Evolutionary conservation across 2,888 invertebrate genomes (phyloP), one percentile per base, ranked within the genome.

Genomic region (Thereva nobilitata): DNA sequence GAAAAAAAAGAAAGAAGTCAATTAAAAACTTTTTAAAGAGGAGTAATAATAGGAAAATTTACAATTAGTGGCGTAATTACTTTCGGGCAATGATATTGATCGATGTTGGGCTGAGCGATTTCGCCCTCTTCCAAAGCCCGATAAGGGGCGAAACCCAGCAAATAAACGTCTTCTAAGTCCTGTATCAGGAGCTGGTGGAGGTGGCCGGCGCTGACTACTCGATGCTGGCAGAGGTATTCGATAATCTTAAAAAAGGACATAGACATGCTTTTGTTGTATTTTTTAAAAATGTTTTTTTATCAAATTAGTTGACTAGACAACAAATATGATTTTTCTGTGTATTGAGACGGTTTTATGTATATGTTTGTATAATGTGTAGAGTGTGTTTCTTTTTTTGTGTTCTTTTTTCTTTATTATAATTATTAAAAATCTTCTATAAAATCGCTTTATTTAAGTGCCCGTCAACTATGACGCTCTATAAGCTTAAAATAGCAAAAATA

Each of bases 61-160:
- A 72, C 72, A 72, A 70, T 70, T 71, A 70, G 69, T 70, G 72
- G 74, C 72, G 76, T 79, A 79, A 75, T 79, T 91, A 91, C 91
- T 91, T 90, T 91, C 91, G 80, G 91, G 91, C 83, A 91, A 87
- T 81, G 91, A 91, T 86, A 90, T 90, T 84, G 91, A 91, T 80
- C 90, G 89, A 84, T 89, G 88, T 82, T 89, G 88, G 75, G 89
- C 87, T 75, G 89, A 88, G 78, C 86, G 86, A 78, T 86, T 86
- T 76, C 88, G 87, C 77, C 88, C 84, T 78, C 88, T 83, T 71
- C 86, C 88, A 84, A 89, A 88, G 82, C 87, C 86, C 76, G 90
- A 90, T 78, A 90, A 84, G 80, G 89, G 90, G 84, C 89, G 89
- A 85, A 91, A 89, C 75, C 90, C 90, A 78, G 90, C 90, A 84